These are phyloP conservation scores for Euplagia quadripunctaria DNA, from an alignment of 2,888 invertebrate genomes.

Conservation along the genomic window DNA sequence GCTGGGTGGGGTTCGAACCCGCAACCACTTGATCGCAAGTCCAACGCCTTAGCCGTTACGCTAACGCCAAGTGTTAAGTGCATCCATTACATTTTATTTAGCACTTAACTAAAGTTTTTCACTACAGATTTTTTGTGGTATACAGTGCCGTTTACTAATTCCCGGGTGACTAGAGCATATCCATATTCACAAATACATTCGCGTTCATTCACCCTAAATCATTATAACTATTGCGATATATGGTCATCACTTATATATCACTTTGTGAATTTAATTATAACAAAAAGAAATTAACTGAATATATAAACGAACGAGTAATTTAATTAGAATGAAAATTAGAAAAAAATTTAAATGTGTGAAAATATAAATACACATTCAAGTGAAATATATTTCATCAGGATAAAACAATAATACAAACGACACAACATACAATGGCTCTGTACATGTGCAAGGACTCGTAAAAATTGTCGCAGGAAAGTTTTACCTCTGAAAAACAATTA, in stretches of 20 bases:
- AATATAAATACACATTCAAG: not conserved
- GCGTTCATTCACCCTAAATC: not conserved
- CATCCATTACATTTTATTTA: too few species aligned
- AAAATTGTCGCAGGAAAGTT: slow-evolving; percentile 4
- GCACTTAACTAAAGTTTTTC: too few species aligned
- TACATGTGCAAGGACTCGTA: slow-evolving; percentile 19
- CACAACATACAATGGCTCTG: slow-evolving; percentile 72
- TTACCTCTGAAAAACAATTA: slow-evolving; percentile 27
- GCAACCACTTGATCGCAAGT: too few species aligned
- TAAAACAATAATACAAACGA: slow-evolving; percentile 54
- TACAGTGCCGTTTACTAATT: too few species aligned
- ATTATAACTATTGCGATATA: not conserved
- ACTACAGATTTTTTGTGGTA: too few species aligned
- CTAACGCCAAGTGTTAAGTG: too few species aligned
- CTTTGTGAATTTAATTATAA: not conserved
- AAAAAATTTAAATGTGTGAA: not conserved
- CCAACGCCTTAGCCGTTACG: too few species aligned
- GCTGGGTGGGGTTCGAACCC: too few species aligned
- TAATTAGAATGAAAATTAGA: slow-evolving; percentile 4
- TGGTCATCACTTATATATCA: not conserved
- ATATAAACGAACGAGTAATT: not conserved
- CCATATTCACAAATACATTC: not conserved
- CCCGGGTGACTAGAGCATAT: not conserved
- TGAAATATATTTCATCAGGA: slow-evolving; percentile 57
- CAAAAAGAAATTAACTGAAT: too few species aligned